phyloP scores from a whole-genome alignment of 2,797 vertebrate genomes.

The Gallinago stenura region DNA sequence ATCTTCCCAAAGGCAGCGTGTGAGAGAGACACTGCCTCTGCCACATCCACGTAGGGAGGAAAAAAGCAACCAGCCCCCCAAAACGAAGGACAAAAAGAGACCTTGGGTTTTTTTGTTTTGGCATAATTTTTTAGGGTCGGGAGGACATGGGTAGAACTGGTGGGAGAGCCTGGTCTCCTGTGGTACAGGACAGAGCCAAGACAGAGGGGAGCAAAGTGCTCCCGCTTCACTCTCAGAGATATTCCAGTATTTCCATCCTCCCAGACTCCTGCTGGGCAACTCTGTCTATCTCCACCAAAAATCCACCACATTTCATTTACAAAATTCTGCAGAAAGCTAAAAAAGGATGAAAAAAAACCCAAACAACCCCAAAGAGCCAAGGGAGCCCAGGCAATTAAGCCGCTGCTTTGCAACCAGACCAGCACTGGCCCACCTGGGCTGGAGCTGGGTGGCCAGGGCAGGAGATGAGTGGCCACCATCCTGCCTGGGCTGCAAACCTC shows the following conservation, averaged over 20 bases:
- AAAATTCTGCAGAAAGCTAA: neutral
- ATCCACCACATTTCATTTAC: neutral
- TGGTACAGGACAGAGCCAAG: neutral
- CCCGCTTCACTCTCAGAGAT: rapidly evolving
- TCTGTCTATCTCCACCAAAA: neutral
- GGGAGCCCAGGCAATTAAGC: neutral
- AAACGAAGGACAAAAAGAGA: neutral
- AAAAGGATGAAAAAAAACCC: neutral
- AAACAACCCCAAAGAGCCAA: no score
- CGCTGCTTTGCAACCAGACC: neutral
- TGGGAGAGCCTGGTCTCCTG: neutral
- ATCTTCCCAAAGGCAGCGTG: rapidly evolving
- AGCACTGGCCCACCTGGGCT: rapidly evolving
- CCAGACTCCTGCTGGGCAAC: neutral
- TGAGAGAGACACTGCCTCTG: neutral
- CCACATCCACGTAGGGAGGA: neutral
- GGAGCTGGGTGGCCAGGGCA: neutral
- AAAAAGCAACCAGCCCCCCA: neutral
- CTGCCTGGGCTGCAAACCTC: rapidly evolving
- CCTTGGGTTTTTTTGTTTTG: neutral
- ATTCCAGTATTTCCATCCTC: neutral
- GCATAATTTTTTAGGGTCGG: neutral
- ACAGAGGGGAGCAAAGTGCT: neutral
- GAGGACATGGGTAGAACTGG: rapidly evolving
- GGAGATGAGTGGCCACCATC: neutral